Conservation (phyloP, 2,113 vertebrate species). For the Podarcis cretensis region DNA sequence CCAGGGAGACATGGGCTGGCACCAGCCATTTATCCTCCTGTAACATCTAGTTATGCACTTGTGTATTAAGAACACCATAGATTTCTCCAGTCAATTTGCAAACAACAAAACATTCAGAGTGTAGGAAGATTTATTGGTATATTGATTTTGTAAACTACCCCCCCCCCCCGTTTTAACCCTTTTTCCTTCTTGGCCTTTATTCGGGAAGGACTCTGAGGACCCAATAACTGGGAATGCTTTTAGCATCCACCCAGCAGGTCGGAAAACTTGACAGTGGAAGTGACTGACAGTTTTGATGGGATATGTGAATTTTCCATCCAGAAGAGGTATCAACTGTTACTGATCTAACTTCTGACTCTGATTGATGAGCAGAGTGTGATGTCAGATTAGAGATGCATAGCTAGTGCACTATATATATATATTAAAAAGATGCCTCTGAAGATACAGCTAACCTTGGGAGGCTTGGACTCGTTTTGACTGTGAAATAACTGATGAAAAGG, state of each 20-base stretch:
- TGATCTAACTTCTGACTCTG: conserved; percentile 33
- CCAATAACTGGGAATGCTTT: neutral
- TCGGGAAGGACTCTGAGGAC: conserved; percentile 40
- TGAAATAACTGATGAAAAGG: neutral
- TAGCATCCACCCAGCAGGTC: neutral
- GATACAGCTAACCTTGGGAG: conserved; percentile 5
- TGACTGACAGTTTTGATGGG: conserved; percentile 32
- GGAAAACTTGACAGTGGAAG: neutral
- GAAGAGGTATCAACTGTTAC: conserved; percentile 24
- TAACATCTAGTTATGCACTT: neutral
- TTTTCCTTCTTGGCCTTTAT: neutral
- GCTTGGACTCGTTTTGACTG: conserved; percentile 5
- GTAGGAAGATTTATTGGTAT: neutral
- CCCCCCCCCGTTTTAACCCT: neutral
- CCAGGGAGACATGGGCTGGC: too few species aligned
- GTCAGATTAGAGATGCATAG: conserved; percentile 14
- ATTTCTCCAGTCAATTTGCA: neutral
- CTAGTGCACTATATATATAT: neutral
- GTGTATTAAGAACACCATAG: neutral
- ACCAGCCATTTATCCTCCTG: neutral
- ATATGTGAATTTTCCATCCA: conserved; percentile 24
- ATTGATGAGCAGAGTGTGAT: conserved; percentile 33
- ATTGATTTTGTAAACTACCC: neutral
- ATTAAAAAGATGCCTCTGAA: conserved; percentile 4
- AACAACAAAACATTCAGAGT: neutral